Percentiles rank a stretch among this genome's conserved stretches.
Conservation (phyloP, 2,888 invertebrate species). For the Macrosiphum euphorbiae region DNA sequence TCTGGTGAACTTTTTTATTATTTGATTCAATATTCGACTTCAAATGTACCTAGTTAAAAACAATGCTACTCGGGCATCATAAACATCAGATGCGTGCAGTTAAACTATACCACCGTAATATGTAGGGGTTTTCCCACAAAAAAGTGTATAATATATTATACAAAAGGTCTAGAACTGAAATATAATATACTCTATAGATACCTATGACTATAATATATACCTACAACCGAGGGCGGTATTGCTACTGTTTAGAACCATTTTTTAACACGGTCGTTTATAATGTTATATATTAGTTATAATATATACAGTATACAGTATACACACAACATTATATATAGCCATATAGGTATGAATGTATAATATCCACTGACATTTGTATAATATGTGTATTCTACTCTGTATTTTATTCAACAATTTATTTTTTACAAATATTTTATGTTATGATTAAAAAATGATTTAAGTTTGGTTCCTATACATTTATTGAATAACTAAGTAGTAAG, state of each 20-base stretch:
- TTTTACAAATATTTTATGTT: neutral
- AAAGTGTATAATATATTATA: neutral
- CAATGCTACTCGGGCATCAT: neutral
- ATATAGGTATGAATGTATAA: neutral
- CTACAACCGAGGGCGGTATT: neutral
- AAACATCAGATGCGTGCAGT: neutral
- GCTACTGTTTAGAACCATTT: neutral
- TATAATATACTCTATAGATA: no score
- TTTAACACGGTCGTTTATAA: neutral
- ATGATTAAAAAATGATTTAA: neutral
- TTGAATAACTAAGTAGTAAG: neutral
- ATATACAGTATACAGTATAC: no score
- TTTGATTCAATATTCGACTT: neutral
- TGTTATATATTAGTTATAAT: neutral
- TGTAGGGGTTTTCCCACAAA: neutral
- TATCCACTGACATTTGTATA: no score
- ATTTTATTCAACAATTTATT: neutral
- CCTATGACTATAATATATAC: neutral
- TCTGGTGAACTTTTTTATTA: neutral
- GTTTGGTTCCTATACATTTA: neutral
- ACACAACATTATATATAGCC: no score
- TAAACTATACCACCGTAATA: neutral
- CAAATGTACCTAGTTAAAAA: neutral
- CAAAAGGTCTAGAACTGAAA: no score
- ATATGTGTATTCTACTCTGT: no score